phyloP scores from a whole-genome alignment of 2,888 invertebrate genomes.

The Bibio marci region DNA sequence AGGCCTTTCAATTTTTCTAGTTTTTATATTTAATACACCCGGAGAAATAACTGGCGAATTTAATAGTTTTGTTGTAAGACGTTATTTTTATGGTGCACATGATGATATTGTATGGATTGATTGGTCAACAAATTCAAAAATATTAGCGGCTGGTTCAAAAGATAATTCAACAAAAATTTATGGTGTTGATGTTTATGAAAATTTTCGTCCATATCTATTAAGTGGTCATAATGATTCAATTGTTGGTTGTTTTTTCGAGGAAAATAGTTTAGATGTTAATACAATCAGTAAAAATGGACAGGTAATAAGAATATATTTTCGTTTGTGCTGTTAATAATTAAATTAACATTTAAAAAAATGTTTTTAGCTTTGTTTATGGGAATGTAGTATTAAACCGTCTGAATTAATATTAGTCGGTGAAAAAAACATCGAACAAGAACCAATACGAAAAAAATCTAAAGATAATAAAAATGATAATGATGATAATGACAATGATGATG shows the following conservation, averaged over 20 bases:
- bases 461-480: constrained; percentile 5
- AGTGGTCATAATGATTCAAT: constrained; percentile 75
- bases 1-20: constrained; percentile 30
- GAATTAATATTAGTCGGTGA: constrained; percentile 8
- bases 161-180: constrained; percentile 79
- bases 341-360: background rate
- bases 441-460: constrained; percentile 4
- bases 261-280: constrained; percentile 65
- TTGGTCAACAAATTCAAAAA: constrained; percentile 84
- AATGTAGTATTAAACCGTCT: constrained; percentile 41
- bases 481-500: constrained; percentile 15
- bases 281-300: constrained; percentile 74
- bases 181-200: constrained; percentile 52
- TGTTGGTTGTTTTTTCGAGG: constrained; percentile 76
- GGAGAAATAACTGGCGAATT: constrained; percentile 63
- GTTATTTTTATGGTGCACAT: constrained; percentile 63
- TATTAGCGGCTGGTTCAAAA: constrained; percentile 78
- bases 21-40: constrained; percentile 75
- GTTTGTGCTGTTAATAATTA: background rate
- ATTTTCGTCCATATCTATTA: constrained; percentile 59
- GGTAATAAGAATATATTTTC: constrained; percentile 30
- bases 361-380: constrained; percentile 47
- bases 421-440: constrained; percentile 7
- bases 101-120: constrained; percentile 75
- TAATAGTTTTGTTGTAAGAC: constrained; percentile 73